Evolutionary conservation across 2,797 vertebrate species (phyloP).

Genomic region (Orestias chungarensis): DNA sequence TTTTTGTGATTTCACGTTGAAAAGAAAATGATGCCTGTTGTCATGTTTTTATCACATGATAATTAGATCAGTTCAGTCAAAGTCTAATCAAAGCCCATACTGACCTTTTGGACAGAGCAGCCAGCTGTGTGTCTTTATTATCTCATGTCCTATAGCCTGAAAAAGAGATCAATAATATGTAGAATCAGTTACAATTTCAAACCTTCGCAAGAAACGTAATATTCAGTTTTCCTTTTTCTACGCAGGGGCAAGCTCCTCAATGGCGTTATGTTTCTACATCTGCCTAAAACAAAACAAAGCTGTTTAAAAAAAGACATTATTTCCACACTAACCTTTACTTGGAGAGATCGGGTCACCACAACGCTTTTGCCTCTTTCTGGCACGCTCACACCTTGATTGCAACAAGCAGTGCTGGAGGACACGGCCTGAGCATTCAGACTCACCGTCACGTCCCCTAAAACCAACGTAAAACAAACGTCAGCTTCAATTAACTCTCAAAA

Average conservation of each 20-base stretch:
- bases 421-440: conserved; percentile 79
- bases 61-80: too few relatives aligned
- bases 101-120: conserved; percentile 77
- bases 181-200: not conserved
- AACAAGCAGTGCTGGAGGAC: conserved; percentile 66
- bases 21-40: not conserved
- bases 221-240: not conserved
- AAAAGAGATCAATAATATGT: not conserved
- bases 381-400: conserved; percentile 69
- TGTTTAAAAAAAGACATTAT: not conserved
- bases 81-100: conserved; percentile 5
- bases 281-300: not conserved
- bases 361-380: conserved; percentile 79
- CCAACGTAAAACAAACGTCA: conserved; percentile 38
- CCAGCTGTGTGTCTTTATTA: conserved; percentile 63
- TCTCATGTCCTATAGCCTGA: conserved; percentile 74
- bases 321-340: conserved; percentile 69
- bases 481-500: not conserved
- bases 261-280: not conserved
- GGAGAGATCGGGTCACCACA: conserved; percentile 63
- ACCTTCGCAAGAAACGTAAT: not conserved
- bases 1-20: not conserved
- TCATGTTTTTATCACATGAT: not conserved
- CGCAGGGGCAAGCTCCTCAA: not conserved
- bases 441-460: conserved; percentile 79